phyloP scores from a whole-genome alignment of 2,888 invertebrate genomes.

The Melanargia galathea region DNA sequence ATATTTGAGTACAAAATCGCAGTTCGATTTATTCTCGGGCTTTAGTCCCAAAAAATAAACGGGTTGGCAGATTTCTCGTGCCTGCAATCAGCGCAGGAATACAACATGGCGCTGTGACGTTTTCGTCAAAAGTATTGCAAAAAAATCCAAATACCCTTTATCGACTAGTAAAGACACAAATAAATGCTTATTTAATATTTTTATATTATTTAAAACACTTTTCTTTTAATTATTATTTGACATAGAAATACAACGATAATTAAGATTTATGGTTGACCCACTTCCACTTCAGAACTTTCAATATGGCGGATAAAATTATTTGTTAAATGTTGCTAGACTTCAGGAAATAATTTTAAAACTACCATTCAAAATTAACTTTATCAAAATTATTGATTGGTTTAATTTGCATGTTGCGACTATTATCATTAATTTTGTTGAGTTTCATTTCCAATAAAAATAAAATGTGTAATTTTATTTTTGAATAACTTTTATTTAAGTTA shows the following conservation, averaged over 20 bases:
- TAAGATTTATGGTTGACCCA: conserved; percentile 78
- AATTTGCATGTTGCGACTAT: too few species aligned
- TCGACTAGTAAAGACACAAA: conserved; percentile 41
- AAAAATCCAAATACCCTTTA: conserved; percentile 58
- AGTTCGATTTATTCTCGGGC: conserved; percentile 78
- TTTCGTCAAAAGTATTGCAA: conserved; percentile 78
- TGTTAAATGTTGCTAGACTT: conserved; percentile 59
- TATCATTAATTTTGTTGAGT: background rate
- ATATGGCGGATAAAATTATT: conserved; percentile 75
- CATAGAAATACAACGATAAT: conserved; percentile 65
- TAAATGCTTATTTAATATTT: conserved; percentile 32
- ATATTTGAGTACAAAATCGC: conserved; percentile 82
- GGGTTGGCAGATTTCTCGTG: conserved; percentile 82
- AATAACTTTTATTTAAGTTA: too few species aligned
- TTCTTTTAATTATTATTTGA: conserved; percentile 55
- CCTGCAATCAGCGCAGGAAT: conserved; percentile 83
- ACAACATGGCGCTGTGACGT: conserved; percentile 83
- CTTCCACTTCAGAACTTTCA: conserved; percentile 76
- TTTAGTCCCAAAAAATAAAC: conserved; percentile 81
- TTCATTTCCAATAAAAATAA: background rate
- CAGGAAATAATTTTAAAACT: background rate
- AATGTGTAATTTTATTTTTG: conserved; percentile 14
- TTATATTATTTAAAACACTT: conserved; percentile 56
- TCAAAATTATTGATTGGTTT: conserved; percentile 7
- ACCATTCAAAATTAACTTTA: background rate